These are phyloP conservation scores for Colistium nudipinnis DNA, from an alignment of 2,113 vertebrate genomes.

Conservation along the genomic window DNA sequence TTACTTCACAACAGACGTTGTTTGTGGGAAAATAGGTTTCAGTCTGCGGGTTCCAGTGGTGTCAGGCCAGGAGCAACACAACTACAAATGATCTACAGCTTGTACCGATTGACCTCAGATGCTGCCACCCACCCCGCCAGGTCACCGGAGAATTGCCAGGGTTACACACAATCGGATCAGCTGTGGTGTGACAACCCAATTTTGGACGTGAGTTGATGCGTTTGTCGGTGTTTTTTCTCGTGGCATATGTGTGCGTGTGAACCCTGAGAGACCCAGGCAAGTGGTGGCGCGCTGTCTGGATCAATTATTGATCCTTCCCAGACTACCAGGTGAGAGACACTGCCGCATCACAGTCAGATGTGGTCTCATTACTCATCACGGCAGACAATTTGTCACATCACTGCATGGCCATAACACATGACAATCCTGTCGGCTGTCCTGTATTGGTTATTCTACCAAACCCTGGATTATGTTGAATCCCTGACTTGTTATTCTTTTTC, in stretches of 20 bases:
- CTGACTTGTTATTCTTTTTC: neutral
- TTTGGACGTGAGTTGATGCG: constrained; percentile 14
- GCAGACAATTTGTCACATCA: too few species aligned
- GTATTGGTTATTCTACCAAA: neutral
- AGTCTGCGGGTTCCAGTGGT: constrained; percentile 15
- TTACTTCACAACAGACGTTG: neutral
- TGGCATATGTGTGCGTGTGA: constrained; percentile 6
- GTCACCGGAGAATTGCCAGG: constrained; percentile 16
- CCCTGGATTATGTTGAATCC: neutral
- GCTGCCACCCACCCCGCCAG: neutral
- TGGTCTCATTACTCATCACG: constrained; percentile 47
- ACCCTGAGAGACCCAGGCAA: constrained; percentile 36
- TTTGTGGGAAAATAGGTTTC: constrained; percentile 1
- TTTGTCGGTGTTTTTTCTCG: constrained; percentile 17
- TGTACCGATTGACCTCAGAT: constrained; percentile 23
- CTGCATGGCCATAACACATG: neutral
- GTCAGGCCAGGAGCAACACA: neutral
- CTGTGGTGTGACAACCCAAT: constrained; percentile 34
- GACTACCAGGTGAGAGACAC: constrained; percentile 46
- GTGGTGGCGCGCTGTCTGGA: constrained; percentile 57
- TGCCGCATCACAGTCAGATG: constrained; percentile 47
- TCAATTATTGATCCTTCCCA: constrained; percentile 66
- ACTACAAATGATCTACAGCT: neutral
- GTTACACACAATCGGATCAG: constrained; percentile 38
- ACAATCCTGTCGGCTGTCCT: neutral